Evolutionary conservation across 2,113 vertebrate species (phyloP).

Genomic region (Paraplagusia blochii): DNA sequence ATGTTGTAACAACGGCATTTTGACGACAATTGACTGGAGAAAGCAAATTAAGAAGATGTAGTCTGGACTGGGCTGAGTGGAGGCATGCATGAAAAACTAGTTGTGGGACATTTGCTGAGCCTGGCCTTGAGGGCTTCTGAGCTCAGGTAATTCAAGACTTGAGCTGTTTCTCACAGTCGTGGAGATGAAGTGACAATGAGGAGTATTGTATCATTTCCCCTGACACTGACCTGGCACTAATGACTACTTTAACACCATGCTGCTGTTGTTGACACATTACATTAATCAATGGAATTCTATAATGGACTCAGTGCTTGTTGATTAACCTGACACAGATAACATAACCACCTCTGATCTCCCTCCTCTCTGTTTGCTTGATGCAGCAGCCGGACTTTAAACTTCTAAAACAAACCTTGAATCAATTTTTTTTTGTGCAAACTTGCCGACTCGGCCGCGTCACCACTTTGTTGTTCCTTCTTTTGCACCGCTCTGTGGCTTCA

Average conservation of each 20-base stretch:
- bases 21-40: too few species aligned
- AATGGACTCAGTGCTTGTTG: slow-evolving; percentile 34
- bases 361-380: neutral
- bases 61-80: slow-evolving; percentile 20
- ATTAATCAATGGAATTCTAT: slow-evolving; percentile 12
- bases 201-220: slow-evolving; percentile 49
- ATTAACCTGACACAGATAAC: slow-evolving; percentile 58
- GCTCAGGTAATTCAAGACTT: slow-evolving; percentile 63
- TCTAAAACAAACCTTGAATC: slow-evolving; percentile 10
- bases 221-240: slow-evolving; percentile 37
- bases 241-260: slow-evolving; percentile 24
- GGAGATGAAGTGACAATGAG: slow-evolving; percentile 53
- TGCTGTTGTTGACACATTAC: slow-evolving; percentile 20
- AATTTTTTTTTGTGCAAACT: slow-evolving; percentile 18
- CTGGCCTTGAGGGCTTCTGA: slow-evolving; percentile 57
- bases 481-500: neutral
- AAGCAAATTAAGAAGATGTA: neutral
- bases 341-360: slow-evolving; percentile 4
- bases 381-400: slow-evolving; percentile 38
- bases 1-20: neutral
- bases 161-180: slow-evolving; percentile 36
- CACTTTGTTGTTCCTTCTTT: neutral
- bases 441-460: neutral
- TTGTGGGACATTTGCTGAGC: slow-evolving; percentile 60
- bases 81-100: slow-evolving; percentile 55